phyloP scores from a whole-genome alignment of 2,888 invertebrate genomes.

The Phyllotreta cruciferae region DNA sequence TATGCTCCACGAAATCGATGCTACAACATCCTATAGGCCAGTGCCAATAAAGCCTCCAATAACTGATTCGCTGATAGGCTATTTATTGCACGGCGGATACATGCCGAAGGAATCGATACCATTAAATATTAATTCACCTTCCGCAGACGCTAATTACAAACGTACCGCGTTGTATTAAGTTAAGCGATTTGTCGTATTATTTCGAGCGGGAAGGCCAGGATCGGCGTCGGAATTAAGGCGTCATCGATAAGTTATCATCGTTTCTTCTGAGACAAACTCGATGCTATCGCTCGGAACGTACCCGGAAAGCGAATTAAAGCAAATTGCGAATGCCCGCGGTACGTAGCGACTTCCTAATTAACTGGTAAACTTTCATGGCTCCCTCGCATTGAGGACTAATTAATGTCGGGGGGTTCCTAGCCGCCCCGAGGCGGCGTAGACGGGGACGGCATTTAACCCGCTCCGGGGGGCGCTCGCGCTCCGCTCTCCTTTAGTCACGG shows the following conservation, averaged over 20 bases:
- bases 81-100: too few species aligned
- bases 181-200: conserved; percentile 12
- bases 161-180: neutral
- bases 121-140: neutral
- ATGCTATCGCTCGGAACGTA: conserved; percentile 25
- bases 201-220: neutral
- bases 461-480: conserved; percentile 39
- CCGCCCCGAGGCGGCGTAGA: conserved; percentile 21
- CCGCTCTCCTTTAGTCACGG: neutral
- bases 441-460: conserved; percentile 48
- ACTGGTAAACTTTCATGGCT: conserved; percentile 63
- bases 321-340: conserved; percentile 54
- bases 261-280: conserved; percentile 24
- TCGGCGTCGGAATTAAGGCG: conserved; percentile 15
- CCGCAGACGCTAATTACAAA: neutral
- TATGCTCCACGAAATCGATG: too few species aligned
- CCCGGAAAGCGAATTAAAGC: conserved; percentile 49
- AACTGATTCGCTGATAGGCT: too few species aligned
- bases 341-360: conserved; percentile 60
- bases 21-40: too few species aligned
- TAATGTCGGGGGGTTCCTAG: conserved; percentile 54
- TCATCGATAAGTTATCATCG: conserved; percentile 31
- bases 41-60: too few species aligned
- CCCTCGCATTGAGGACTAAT: conserved; percentile 60
- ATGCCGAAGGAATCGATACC: too few species aligned